These are phyloP conservation scores for Pseudochromis fuscus DNA, from an alignment of 2,797 vertebrate genomes.

Conservation along the genomic window DNA sequence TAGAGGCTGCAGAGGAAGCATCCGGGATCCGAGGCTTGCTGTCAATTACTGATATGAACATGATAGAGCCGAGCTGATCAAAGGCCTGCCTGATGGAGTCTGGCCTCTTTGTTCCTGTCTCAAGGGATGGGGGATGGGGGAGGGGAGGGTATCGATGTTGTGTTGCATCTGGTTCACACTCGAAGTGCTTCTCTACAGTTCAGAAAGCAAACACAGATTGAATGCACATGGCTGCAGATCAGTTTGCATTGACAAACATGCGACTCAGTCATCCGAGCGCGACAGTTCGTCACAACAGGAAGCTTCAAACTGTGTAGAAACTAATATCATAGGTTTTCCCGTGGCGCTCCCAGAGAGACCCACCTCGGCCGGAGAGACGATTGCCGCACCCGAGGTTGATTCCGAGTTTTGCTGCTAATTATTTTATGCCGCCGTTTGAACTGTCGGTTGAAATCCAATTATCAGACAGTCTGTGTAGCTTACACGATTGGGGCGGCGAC, in stretches of 20 bases:
- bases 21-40: slow-evolving; percentile 44
- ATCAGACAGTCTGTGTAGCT: slow-evolving; percentile 75
- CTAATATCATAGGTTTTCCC: slow-evolving; percentile 13
- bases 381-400: slow-evolving; percentile 67
- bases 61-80: slow-evolving; percentile 70
- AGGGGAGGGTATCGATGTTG: slow-evolving; percentile 21
- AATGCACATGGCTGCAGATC: slow-evolving; percentile 8
- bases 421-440: slow-evolving; percentile 79
- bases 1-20: slow-evolving; percentile 31
- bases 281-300: neutral
- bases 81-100: slow-evolving; percentile 74
- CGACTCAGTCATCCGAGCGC: neutral
- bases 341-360: slow-evolving; percentile 18
- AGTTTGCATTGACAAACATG: neutral
- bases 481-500: slow-evolving; percentile 66
- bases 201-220: slow-evolving; percentile 42
- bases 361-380: slow-evolving; percentile 49
- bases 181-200: slow-evolving; percentile 46
- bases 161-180: slow-evolving; percentile 58
- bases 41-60: slow-evolving; percentile 74
- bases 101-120: slow-evolving; percentile 79
- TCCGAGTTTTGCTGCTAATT: slow-evolving; percentile 79
- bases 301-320: slow-evolving; percentile 20
- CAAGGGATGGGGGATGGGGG: slow-evolving; percentile 50
- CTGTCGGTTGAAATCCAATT: slow-evolving; percentile 85